These are phyloP conservation scores for Chionoecetes opilio DNA, from an alignment of 1,140 invertebrate species.

Conservation along the genomic window DNA sequence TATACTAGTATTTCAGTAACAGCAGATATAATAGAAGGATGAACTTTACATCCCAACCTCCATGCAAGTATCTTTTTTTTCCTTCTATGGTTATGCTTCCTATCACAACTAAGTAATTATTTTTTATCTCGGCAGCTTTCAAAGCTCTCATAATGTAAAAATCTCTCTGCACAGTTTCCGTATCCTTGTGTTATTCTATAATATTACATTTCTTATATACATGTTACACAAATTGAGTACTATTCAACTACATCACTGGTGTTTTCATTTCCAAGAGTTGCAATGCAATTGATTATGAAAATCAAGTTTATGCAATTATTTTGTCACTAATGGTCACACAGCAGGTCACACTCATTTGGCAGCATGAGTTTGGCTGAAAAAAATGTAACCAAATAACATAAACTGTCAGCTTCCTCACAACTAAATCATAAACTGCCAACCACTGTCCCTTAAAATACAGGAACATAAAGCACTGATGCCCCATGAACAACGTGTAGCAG, in stretches of 20 bases:
- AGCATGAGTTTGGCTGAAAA: neutral
- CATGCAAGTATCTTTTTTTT: neutral
- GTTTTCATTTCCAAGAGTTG: too few relatives aligned
- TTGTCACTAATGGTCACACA: neutral
- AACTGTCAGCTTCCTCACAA: too few relatives aligned
- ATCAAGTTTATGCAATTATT: neutral
- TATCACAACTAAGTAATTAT: neutral
- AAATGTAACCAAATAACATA: neutral
- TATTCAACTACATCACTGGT: neutral
- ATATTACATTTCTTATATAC: neutral
- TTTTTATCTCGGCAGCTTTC: neutral
- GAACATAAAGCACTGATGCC: too few relatives aligned
- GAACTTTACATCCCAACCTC: neutral
- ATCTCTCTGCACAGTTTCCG: neutral
- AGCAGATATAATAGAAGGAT: conserved; percentile 13
- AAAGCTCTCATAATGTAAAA: neutral
- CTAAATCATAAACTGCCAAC: too few relatives aligned
- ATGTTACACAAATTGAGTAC: neutral
- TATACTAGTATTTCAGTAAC: conserved; percentile 12
- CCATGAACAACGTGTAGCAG: too few relatives aligned
- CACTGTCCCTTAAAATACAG: too few relatives aligned
- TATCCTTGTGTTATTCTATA: neutral
- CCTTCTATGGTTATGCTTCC: neutral
- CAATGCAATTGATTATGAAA: too few relatives aligned
- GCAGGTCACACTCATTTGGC: neutral